Conservation (phyloP, 2,113 vertebrate genomes). For the Spilogale gracilis region DNA sequence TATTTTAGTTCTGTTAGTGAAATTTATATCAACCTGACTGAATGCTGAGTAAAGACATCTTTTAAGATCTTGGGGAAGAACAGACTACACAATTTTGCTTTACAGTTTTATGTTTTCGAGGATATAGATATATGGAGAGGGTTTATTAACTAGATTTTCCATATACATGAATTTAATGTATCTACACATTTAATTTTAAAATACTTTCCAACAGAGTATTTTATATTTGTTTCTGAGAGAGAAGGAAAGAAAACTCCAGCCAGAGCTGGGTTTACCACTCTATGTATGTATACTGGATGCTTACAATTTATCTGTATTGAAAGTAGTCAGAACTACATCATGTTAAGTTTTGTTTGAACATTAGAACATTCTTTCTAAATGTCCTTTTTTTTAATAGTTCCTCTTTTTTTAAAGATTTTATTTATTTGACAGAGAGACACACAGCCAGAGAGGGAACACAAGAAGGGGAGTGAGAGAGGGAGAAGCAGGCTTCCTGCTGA, state of each 20-base stretch:
- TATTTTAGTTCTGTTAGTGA: conserved; percentile 30
- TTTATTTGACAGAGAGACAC: too few relatives aligned
- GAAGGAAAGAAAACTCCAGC: background rate
- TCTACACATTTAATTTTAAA: conserved; percentile 31
- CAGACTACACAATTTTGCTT: background rate
- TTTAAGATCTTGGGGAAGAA: conserved; percentile 32
- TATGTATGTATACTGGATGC: background rate
- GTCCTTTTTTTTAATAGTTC: background rate
- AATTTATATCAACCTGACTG: conserved; percentile 53
- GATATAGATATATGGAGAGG: conserved; percentile 43
- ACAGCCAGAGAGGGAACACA: too few relatives aligned
- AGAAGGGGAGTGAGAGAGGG: too few relatives aligned
- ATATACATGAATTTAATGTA: conserved; percentile 27
- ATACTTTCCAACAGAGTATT: background rate
- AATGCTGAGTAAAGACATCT: conserved; percentile 13
- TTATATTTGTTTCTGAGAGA: background rate
- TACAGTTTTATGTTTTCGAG: conserved; percentile 50
- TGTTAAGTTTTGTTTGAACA: background rate
- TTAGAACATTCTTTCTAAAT: background rate
- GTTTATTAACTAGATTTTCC: conserved; percentile 44
- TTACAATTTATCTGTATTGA: background rate
- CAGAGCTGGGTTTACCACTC: background rate
- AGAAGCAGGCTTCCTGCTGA: too few relatives aligned
- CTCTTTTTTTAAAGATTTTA: too few relatives aligned
- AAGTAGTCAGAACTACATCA: background rate